Percentiles rank a stretch among this genome's conserved stretches.
Conservation (phyloP, 1,140 invertebrate genomes). For the Anastrepha obliqua region DNA sequence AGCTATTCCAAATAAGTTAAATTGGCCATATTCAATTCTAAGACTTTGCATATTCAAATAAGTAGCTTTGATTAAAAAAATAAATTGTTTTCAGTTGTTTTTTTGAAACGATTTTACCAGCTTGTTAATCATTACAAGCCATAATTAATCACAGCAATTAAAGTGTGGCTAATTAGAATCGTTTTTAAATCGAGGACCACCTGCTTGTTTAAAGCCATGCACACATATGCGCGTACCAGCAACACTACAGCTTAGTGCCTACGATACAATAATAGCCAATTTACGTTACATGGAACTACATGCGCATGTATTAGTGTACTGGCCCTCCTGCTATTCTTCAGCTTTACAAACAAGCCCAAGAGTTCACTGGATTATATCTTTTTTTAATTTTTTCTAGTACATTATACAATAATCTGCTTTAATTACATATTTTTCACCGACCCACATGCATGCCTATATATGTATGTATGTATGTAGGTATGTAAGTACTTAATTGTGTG, state of each 20-base stretch:
- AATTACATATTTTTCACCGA: background rate
- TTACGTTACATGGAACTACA: too few relatives aligned
- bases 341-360: background rate
- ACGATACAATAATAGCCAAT: too few relatives aligned
- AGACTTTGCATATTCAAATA: background rate
- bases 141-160: slow-evolving; percentile 37
- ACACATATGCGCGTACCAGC: background rate
- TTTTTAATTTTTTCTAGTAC: background rate
- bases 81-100: background rate
- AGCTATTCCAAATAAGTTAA: background rate
- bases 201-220: background rate
- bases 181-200: slow-evolving; percentile 4
- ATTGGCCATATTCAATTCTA: too few relatives aligned
- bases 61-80: background rate
- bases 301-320: too few relatives aligned
- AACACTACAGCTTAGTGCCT: too few relatives aligned
- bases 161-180: slow-evolving; percentile 36
- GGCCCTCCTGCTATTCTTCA: background rate
- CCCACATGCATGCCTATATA: background rate
- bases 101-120: background rate
- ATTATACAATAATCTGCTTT: background rate
- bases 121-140: slow-evolving; percentile 31
- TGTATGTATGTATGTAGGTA: background rate
- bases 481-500: background rate
- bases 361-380: background rate